Evolutionary conservation across 2,113 vertebrate genomes (phyloP).

Genomic region (Eonycteris spelaea): DNA sequence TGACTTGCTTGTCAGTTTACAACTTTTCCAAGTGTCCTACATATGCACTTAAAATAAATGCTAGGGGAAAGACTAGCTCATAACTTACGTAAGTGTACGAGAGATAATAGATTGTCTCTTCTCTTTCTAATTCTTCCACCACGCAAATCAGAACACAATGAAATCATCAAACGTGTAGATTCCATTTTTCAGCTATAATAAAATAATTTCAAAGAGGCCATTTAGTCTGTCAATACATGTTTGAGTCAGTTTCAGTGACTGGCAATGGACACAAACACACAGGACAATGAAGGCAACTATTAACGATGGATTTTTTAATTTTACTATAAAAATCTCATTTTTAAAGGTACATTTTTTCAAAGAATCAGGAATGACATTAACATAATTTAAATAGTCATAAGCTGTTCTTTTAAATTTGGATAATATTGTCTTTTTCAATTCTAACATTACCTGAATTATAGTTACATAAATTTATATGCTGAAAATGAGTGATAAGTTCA

Average conservation of each 20-base stretch:
- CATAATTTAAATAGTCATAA: background rate
- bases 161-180: background rate
- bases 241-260: background rate
- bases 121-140: background rate
- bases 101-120: background rate
- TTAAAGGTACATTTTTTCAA: background rate
- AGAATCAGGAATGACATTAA: background rate
- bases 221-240: background rate
- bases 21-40: background rate
- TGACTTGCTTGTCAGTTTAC: background rate
- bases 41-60: conserved; percentile 7
- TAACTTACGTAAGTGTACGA: background rate
- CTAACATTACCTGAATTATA: background rate
- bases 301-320: background rate
- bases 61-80: background rate
- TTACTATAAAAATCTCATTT: background rate
- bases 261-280: background rate
- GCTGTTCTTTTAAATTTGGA: background rate
- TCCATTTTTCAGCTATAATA: background rate
- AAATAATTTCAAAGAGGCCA: background rate
- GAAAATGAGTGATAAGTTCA: background rate
- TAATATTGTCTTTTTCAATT: background rate
- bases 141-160: background rate
- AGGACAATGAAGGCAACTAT: background rate
- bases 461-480: background rate